Percentiles rank a stretch among this genome's conserved stretches.
Evolutionary conservation across 2,797 vertebrate genomes (phyloP).

Genomic region (Streptopelia turtur): DNA sequence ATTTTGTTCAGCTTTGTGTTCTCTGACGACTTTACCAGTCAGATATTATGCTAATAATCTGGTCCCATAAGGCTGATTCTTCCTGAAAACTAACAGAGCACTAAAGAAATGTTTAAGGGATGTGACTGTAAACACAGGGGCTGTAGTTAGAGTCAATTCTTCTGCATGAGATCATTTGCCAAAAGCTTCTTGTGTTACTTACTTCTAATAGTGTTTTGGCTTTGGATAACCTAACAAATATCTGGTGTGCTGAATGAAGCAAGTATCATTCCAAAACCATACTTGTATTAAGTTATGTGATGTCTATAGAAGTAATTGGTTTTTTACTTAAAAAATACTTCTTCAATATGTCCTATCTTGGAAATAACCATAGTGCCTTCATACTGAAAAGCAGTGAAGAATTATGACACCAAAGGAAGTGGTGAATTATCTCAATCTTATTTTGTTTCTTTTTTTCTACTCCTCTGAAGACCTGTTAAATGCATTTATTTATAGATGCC

Average conservation of each 20-base stretch:
- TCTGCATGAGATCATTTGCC: background rate
- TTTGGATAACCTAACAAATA: background rate
- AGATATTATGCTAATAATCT: background rate
- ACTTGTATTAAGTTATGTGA: background rate
- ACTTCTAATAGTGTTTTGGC: background rate
- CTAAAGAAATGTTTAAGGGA: background rate
- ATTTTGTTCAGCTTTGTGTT: background rate
- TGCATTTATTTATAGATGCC: constrained; percentile 34
- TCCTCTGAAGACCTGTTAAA: constrained; percentile 28
- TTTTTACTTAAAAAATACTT: background rate
- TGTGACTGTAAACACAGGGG: background rate
- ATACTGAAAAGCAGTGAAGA: constrained; percentile 2
- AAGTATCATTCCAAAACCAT: background rate
- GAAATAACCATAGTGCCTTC: background rate
- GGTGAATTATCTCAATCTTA: background rate
- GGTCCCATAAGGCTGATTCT: background rate
- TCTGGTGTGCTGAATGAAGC: background rate
- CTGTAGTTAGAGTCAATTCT: background rate
- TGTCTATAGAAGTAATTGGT: background rate
- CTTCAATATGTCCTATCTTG: background rate
- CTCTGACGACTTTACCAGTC: background rate
- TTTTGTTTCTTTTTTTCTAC: background rate
- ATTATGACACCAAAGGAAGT: constrained; percentile 2
- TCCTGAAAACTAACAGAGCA: background rate
- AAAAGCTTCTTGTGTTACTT: background rate